Base-by-base conservation (phyloP, 2,797 vertebrate species). In the Muscicapa striata region DNA sequence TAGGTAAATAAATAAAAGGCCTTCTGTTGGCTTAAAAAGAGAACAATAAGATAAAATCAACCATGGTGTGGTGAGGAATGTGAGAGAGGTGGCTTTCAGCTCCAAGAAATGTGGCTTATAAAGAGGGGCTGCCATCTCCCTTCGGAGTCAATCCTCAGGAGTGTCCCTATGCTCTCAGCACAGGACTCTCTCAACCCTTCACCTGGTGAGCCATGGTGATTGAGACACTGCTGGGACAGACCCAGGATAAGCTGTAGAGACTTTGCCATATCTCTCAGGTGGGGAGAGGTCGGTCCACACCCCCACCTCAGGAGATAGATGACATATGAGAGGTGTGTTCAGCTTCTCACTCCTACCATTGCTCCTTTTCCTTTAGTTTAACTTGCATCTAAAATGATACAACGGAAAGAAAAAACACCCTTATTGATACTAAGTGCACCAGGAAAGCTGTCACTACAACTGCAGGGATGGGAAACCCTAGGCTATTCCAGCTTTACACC, bases 21-120 rank as follows among this genome's bases (percentile, higher is more conserved):
- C 97, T 97, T 98, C 93, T 36, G 51, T 96, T 97, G 97, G 96
- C 97, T 97, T 97, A 87, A 87, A 97, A 97, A 97, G 92, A 95
- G 91, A 97, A 97, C 95, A 43, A 90, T 93, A 97, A 97, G 97
- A 97, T 96, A 97, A 97, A 97, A 96, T 93, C 95, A 96, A 89
- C 91, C 86, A 95, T 87, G 79, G 85, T 81, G 75, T 23, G 32
- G 77, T 49, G 11, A 90, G 89, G 93, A 95, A 85, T 68, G 59
- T 77, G 79, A 96, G 93, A 78, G 86, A 78, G 81, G 95, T 94
- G 93, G 94, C 72, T 89, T 90, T 95, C 94, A 96, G 91, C 94
- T 97, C 93, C 94, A 95, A 91, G 89, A 96, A 96, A 92, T 74
- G 89, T 93, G 94, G 95, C 92, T 95, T 26, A 85, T 92, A 91